A percentile compares a stretch with the other conserved stretches of the same genome.
Conservation (phyloP, 2,888 invertebrate genomes). For the Sphecodes monilicornis region DNA sequence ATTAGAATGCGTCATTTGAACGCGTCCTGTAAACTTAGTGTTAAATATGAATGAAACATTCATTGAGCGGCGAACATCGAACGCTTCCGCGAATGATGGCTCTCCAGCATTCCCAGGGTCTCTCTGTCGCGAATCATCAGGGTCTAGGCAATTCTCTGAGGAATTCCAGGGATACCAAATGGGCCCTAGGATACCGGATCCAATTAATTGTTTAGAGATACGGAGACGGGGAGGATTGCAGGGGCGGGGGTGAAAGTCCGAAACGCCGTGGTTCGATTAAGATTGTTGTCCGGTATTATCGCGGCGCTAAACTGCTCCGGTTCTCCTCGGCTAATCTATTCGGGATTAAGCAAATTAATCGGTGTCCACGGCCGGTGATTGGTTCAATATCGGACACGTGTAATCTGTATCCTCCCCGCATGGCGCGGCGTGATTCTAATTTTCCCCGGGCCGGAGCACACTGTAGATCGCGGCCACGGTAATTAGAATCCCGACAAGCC, state of each 20-base stretch:
- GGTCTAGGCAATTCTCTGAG: background rate
- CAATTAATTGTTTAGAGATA: constrained; percentile 46
- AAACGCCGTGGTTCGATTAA: constrained; percentile 52
- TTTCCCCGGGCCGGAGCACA: constrained; percentile 24
- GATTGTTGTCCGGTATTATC: constrained; percentile 50
- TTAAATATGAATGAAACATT: too few relatives aligned
- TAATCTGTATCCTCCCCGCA: constrained; percentile 28
- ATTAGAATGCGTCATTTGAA: too few relatives aligned
- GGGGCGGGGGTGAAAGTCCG: constrained; percentile 20
- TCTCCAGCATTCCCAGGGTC: too few relatives aligned
- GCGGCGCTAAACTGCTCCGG: constrained; percentile 11
- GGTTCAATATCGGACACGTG: constrained; percentile 59
- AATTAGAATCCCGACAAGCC: constrained; percentile 53
- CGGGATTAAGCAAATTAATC: constrained; percentile 62
- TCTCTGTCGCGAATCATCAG: too few relatives aligned
- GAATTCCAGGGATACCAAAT: background rate
- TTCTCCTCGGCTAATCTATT: constrained; percentile 44
- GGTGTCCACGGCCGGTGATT: constrained; percentile 37
- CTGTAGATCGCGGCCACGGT: constrained; percentile 26
- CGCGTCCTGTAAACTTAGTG: too few relatives aligned
- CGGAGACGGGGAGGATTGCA: background rate
- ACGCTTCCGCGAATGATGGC: too few relatives aligned
- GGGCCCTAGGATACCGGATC: background rate
- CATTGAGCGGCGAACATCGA: too few relatives aligned
- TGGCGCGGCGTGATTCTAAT: constrained; percentile 43